phyloP scores from a whole-genome alignment of 2,888 invertebrate genomes.

The Hypomecis punctinalis region DNA sequence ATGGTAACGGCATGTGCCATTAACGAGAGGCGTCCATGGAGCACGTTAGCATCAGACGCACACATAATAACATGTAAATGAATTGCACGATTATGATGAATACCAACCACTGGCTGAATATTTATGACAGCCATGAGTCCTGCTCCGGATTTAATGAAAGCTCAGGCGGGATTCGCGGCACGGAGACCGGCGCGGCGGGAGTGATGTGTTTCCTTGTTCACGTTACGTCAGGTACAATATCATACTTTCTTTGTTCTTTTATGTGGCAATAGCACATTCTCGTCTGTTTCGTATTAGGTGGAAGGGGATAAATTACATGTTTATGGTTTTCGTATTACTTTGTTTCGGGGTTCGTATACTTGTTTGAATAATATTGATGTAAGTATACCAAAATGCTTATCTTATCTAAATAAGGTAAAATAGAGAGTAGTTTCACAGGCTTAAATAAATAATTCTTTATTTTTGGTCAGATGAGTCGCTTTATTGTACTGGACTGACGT shows the following conservation, averaged over 20 bases:
- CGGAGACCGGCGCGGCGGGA: constrained; percentile 32
- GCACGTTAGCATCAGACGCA: constrained; percentile 56
- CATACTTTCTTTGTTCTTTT: constrained; percentile 16
- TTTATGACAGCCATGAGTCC: constrained; percentile 64
- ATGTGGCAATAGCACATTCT: constrained; percentile 16
- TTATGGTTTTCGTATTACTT: constrained; percentile 4
- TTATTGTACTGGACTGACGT: too few species aligned
- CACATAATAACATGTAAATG: constrained; percentile 76
- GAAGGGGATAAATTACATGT: constrained; percentile 17
- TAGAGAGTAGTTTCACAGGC: too few species aligned
- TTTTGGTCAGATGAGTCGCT: too few species aligned
- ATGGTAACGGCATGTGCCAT: constrained; percentile 30
- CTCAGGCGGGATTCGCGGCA: constrained; percentile 40
- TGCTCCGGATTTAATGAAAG: constrained; percentile 58
- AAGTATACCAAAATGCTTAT: too few species aligned
- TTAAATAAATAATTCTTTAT: too few species aligned
- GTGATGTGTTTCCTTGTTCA: constrained; percentile 30
- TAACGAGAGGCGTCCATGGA: constrained; percentile 40
- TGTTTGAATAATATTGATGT: not conserved
- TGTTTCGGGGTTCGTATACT: not conserved
- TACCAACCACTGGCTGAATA: constrained; percentile 70
- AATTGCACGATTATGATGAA: constrained; percentile 74
- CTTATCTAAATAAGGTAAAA: too few species aligned
- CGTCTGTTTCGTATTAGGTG: constrained; percentile 9
- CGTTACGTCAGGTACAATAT: constrained; percentile 15